Percentiles rank a stretch among this genome's conserved stretches.
phyloP scores from a whole-genome alignment of 2,113 vertebrate genomes.

The Melanotaenia duboulayi region DNA sequence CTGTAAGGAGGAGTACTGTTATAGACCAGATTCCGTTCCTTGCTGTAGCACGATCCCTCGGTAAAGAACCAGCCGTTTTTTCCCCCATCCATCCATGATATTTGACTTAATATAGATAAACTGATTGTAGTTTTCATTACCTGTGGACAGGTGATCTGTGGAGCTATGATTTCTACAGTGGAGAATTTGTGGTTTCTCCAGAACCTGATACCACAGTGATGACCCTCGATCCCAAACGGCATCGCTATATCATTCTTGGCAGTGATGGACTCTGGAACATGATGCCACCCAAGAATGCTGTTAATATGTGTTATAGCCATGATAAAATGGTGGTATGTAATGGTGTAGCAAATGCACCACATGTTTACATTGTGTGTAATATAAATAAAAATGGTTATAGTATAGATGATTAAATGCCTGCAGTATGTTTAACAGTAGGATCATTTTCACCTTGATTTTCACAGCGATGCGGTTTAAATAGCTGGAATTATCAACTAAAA shows the following conservation, averaged over 20 bases:
- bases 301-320: constrained; percentile 95
- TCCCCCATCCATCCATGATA: background rate
- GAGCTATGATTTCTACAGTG: constrained; percentile 99
- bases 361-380: too few species aligned
- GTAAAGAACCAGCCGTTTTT: constrained; percentile 44
- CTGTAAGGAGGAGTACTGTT: constrained; percentile 95
- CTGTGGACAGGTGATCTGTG: constrained; percentile 90
- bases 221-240: constrained; percentile 91
- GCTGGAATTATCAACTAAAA: too few species aligned
- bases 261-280: constrained; percentile 99
- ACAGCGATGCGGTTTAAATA: background rate
- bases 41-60: constrained; percentile 93
- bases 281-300: constrained; percentile 95
- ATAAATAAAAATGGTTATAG: too few species aligned
- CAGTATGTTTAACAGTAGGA: too few species aligned
- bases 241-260: constrained; percentile 96
- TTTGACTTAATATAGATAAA: background rate
- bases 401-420: too few species aligned
- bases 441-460: background rate
- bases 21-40: constrained; percentile 99
- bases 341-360: too few species aligned
- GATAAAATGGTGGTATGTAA: constrained; percentile 85
- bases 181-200: constrained; percentile 97
- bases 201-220: constrained; percentile 96
- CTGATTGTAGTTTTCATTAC: background rate